Base-by-base conservation (phyloP, 1,140 invertebrate genomes). In the Chymomyza costata region DNA sequence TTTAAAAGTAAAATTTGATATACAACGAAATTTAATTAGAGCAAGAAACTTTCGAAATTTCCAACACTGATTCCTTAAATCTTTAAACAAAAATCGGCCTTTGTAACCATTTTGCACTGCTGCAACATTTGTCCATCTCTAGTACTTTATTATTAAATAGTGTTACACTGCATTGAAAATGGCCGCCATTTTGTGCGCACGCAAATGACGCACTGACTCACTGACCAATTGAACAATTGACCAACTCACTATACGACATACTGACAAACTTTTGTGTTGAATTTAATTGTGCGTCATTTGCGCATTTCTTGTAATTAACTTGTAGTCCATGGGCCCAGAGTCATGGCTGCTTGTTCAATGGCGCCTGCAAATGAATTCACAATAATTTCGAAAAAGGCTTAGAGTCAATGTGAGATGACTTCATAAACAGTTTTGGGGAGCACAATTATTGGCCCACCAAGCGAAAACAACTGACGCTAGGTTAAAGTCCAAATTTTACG, bases 201-300 rank as follows among this genome's bases (percentile, higher is more conserved):
- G n/a, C n/a, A n/a, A n/a, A n/a, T n/a, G n/a, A n/a, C n/a, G n/a
- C n/a, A n/a, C n/a, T n/a, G n/a, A n/a, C n/a, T n/a, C n/a, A n/a
- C n/a, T n/a, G n/a, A n/a, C n/a, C n/a, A n/a, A n/a, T n/a, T n/a
- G n/a, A n/a, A n/a, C n/a, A n/a, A n/a, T 11, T n/a, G 16, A 37
- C 1, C 16, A n/a, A n/a, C 16, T 17, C 10, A 47, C 43, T 57
- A 39, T 53, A 40, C 25, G 7, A 21, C 34, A 28, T 43, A 18
- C 15, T 11, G 3, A 8, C 21, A 53, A 35, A 55, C 44, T 47
- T 54, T 39, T 31, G 61, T 50, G 45, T 28, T 49, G 39, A 7
- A 58, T 52, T 58, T 53, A 49, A 63, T 59, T 63, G 60, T 44
- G 14, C 49, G 31, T 46, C 44, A 51, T 62, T 57, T 49, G 46